Evolutionary conservation across 2,888 invertebrate species (phyloP).

Genomic region (Theodoxus fluviatilis): DNA sequence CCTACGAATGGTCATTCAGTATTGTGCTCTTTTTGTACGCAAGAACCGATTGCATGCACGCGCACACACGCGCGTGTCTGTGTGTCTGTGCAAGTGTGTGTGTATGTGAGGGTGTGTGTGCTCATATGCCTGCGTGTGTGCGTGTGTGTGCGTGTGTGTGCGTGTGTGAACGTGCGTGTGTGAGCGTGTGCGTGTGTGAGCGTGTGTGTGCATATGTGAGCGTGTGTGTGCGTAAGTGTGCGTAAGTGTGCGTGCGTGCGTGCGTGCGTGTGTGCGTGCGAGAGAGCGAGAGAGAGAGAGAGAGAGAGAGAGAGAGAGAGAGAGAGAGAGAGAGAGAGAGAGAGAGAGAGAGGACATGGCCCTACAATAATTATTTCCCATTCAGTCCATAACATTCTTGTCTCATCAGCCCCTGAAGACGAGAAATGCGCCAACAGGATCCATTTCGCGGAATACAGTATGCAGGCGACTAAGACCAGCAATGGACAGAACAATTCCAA

Average conservation of each 20-base stretch:
- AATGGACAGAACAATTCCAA: too few relatives aligned
- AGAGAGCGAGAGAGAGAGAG: not conserved
- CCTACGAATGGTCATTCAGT: not conserved
- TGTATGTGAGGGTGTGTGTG: too few relatives aligned
- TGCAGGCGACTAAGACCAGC: too few relatives aligned
- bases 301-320: not conserved
- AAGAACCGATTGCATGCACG: not conserved
- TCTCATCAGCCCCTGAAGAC: too few relatives aligned
- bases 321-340: not conserved
- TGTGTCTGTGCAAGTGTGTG: conserved; percentile 4
- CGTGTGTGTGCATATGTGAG: conserved; percentile 6
- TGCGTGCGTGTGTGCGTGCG: conserved; percentile 9
- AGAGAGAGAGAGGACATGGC: too few relatives aligned
- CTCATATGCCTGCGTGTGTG: too few relatives aligned
- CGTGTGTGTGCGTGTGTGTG: conserved; percentile 1
- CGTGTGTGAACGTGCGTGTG: not conserved
- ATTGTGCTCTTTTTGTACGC: not conserved
- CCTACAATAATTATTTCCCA: too few relatives aligned
- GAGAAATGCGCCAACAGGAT: too few relatives aligned
- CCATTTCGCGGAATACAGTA: too few relatives aligned
- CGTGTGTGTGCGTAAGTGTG: conserved; percentile 12
- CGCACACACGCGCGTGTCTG: not conserved
- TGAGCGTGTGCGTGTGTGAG: not conserved
- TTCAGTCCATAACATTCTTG: too few relatives aligned
- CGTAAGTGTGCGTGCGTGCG: not conserved